Base-by-base conservation (phyloP, 1,140 invertebrate genomes). In the Dendrolimus kikuchii region DNA sequence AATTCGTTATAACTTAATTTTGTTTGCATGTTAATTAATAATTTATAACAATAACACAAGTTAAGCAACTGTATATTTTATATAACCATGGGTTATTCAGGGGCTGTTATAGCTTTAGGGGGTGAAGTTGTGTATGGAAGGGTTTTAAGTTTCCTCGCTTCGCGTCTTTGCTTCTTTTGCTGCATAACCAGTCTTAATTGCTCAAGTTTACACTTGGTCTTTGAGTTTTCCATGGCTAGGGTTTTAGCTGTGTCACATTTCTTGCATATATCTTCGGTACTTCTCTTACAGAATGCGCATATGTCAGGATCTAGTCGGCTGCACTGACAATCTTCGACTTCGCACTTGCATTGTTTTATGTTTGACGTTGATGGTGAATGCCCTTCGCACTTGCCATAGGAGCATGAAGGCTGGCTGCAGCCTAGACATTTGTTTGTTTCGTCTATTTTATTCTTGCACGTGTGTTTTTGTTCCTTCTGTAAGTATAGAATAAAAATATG, bases 171-270 rank as follows among this genome's bases (percentile, higher is more conserved):
- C 51, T 95, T 92, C 64, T 94, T 91, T 75, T 97, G 94, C 64
- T 95, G 94, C 94, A 98, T 95, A 39, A 97, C 94, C 36, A 95
- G 88, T 56, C 95, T 91, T 8, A 97, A 86, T 51, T 95, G 93
- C 71, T 95, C 93, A 82, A 97, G 90, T 80, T 97, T 98, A 44
- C 92, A 93, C 62, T 95, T 93, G 5, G 94, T 95, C 59, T 94
- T 93, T 57, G 91, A 90, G 68, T 95, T 94, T 70, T 94, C 94
- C 71, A 89, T 71, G 81, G 90, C 88, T 71, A 89, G 66, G 64
- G 73, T 88, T 87, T 76, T 89, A 37, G 81, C 87, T 4, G 68
- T 71, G 57, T 81, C 69, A 59, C 86, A 88, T 53, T 84, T 83
- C 51, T 74, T 75, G 68, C 85, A 88, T 37, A 53, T 60, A 46